Evolutionary conservation across 2,113 vertebrate species (phyloP), one percentile per base, ranked within the genome.

Genomic region (Sialia sialis): DNA sequence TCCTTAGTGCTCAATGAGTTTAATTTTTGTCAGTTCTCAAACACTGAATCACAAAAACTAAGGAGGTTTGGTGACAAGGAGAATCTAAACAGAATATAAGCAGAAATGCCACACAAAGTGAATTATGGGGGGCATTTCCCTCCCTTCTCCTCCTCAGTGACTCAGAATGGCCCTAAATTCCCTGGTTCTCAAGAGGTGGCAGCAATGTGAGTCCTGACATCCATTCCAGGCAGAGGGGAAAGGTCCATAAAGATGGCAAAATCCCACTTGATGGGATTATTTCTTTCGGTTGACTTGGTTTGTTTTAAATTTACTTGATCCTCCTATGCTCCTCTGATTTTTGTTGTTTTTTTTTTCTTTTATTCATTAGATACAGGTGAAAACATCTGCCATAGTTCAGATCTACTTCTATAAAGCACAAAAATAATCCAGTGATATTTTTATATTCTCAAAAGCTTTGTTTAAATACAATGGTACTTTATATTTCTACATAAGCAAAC

Each of bases 191-290:
- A 86, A 41, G 7, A 38, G 23, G 11, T 84, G 15, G 10, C 44
- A 79, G n/a, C 38, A 60, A 8, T 2, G 5, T 36, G 16, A 34
- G 3, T 54, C n/a, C 30, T 32, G 25, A 52, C 15, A 39, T 86
- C 69, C 34, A 44, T 49, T 67, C 23, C 39, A 55, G 22, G 30
- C 12, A 80, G 68, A 84, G 18, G 9, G 6, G 87, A 49, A 78
- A 41, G 27, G 25, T 55, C 17, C 30, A 22, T n/a, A 73, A 84
- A 89, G 26, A 22, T 3, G 6, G 18, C 9, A 79, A 87, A 87
- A 52, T 32, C 34, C 15, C 27, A 64, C 4, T 56, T 32, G 2
- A 44, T 2, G 12, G 19, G 8, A 0, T 9, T 48, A 1, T 39
- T 10, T 60, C 22, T 54, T 54, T 29, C 16, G 3, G 2, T 52